A percentile compares a stretch with the other conserved stretches of the same genome.
phyloP scores from a whole-genome alignment of 1,140 invertebrate genomes.

The Diabrotica virgifera region DNA sequence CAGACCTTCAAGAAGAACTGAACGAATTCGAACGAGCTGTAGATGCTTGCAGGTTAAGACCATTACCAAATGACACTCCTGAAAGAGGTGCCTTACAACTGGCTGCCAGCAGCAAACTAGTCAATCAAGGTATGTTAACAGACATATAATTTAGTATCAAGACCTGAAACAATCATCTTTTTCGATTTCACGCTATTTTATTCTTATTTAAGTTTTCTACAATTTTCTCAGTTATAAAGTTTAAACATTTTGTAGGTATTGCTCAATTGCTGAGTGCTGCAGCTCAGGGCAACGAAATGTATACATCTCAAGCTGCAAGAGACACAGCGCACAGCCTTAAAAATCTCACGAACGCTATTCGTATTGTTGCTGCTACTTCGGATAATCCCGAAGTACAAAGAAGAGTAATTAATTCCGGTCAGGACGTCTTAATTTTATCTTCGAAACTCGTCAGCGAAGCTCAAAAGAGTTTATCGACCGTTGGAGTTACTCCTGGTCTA shows the following conservation, averaged over 20 bases:
- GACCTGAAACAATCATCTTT: conserved; percentile 18
- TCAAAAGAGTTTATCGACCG: conserved; percentile 61
- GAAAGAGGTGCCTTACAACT: conserved; percentile 75
- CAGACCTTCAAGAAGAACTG: conserved; percentile 76
- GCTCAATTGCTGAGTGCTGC: conserved; percentile 84
- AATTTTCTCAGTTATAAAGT: no score
- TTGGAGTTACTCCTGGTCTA: conserved; percentile 57
- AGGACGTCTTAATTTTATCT: conserved; percentile 77
- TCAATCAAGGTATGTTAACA: conserved; percentile 53
- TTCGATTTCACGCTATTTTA: not conserved
- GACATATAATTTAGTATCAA: no score
- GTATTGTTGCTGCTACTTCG: conserved; percentile 67
- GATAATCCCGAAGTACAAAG: conserved; percentile 61
- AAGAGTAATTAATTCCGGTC: conserved; percentile 68
- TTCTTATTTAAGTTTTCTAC: no score
- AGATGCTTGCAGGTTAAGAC: conserved; percentile 65
- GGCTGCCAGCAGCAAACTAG: conserved; percentile 62
- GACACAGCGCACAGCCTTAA: conserved; percentile 74
- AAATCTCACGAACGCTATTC: conserved; percentile 63
- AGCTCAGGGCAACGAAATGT: conserved; percentile 78
- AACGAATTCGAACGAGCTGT: conserved; percentile 76
- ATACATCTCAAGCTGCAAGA: conserved; percentile 76
- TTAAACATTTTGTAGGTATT: conserved; percentile 49
- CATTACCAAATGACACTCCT: conserved; percentile 82
- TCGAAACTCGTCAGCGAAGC: conserved; percentile 77